Evolutionary conservation across 2,113 vertebrate species (phyloP).

Genomic region (Ochotona princeps): DNA sequence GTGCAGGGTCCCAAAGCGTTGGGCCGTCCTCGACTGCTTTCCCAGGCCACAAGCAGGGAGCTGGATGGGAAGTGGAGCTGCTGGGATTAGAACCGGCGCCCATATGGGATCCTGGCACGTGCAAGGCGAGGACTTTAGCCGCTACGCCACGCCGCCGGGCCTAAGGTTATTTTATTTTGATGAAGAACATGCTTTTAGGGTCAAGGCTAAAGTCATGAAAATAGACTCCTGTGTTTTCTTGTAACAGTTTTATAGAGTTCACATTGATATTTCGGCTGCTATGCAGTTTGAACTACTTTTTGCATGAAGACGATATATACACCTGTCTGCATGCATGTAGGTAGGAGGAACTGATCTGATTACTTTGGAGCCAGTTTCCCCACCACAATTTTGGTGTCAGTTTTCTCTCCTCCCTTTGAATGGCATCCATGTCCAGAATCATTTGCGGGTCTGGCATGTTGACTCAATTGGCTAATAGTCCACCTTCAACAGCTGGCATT

Average conservation of each 20-base stretch:
- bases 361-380: background rate
- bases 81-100: no score
- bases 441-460: no score
- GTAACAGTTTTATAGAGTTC: background rate
- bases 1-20: no score
- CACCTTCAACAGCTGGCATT: no score
- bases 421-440: background rate
- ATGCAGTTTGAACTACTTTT: background rate
- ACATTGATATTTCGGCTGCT: background rate
- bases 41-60: no score
- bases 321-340: background rate
- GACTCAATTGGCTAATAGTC: no score
- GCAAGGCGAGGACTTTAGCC: no score
- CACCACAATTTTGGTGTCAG: background rate
- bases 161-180: conserved; percentile 55
- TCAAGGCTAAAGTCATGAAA: background rate
- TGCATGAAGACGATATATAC: background rate
- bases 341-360: background rate
- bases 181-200: background rate
- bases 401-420: background rate
- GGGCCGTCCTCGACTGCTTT: no score
- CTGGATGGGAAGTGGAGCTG: no score
- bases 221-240: background rate
- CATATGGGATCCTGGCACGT: no score
- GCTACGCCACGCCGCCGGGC: no score